Percentiles rank a stretch among this genome's conserved stretches.
Evolutionary conservation across 2,888 invertebrate genomes (phyloP).

Genomic region (Meteorus cinctellus): DNA sequence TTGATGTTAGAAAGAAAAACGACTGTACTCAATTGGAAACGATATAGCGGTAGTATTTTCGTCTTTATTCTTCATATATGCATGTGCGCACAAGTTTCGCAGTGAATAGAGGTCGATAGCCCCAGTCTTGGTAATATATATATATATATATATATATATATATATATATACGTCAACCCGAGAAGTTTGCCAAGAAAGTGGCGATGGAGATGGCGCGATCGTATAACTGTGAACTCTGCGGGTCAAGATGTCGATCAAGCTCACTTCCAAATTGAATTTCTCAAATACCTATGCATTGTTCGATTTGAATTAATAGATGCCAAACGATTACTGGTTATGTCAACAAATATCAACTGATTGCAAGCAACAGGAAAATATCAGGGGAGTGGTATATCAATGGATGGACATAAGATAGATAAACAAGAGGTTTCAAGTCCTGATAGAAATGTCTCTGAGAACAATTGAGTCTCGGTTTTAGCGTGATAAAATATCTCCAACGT

Average conservation of each 20-base stretch:
- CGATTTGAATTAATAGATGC: not conserved
- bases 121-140: conserved; percentile 29
- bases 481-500: no score
- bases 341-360: conserved; percentile 45
- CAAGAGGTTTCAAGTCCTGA: no score
- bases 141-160: not conserved
- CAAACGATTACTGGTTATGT: not conserved
- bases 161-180: conserved; percentile 47
- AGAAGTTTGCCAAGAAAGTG: conserved; percentile 49
- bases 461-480: no score
- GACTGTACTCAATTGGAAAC: conserved; percentile 20
- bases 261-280: conserved; percentile 52
- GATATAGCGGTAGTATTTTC: conserved; percentile 21
- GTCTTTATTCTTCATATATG: conserved; percentile 53
- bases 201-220: conserved; percentile 23
- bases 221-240: conserved; percentile 11
- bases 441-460: no score
- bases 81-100: conserved; percentile 46
- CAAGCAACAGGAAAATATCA: conserved; percentile 8
- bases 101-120: conserved; percentile 52
- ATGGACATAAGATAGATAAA: no score
- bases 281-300: conserved; percentile 44
- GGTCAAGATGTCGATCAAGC: conserved; percentile 51
- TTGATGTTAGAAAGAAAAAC: conserved; percentile 36
- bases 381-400: no score